Evolutionary conservation across 2,797 vertebrate species (phyloP).

Genomic region (Acestrorhynchus altus): DNA sequence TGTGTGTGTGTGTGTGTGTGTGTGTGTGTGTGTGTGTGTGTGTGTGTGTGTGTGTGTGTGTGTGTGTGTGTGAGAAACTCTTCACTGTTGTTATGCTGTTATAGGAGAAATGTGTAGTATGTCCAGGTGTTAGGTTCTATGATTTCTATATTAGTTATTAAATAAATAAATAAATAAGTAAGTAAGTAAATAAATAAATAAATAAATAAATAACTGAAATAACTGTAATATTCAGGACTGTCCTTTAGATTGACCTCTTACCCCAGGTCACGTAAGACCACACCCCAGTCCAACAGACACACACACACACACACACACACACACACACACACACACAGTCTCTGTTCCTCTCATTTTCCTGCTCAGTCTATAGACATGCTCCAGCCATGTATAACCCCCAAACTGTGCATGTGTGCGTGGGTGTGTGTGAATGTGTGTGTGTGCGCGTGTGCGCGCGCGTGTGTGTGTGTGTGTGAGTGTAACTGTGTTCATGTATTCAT

Average conservation of each 20-base stretch:
- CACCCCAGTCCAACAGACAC: slow-evolving; percentile 3
- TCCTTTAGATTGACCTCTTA: slow-evolving; percentile 30
- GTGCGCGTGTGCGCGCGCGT: slow-evolving; percentile 49
- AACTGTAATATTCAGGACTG: background rate
- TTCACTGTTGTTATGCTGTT: too few species aligned
- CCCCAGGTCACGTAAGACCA: slow-evolving; percentile 6
- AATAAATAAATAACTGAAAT: slow-evolving; percentile 26
- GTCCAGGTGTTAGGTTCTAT: too few species aligned
- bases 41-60: too few species aligned
- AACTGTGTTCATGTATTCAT: too few species aligned
- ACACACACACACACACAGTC: background rate
- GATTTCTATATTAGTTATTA: too few species aligned
- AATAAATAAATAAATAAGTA: too few species aligned
- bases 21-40: too few species aligned
- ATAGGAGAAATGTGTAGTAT: too few species aligned
- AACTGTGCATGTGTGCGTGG: slow-evolving; percentile 19
- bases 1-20: too few species aligned
- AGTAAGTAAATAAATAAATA: background rate
- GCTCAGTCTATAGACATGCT: slow-evolving; percentile 16
- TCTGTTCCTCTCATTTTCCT: slow-evolving; percentile 1
- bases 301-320: too few species aligned
- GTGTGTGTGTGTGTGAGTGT: background rate
- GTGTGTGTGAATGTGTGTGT: slow-evolving; percentile 25
- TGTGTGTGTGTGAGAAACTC: too few species aligned
- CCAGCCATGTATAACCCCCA: slow-evolving; percentile 6